phyloP scores from a whole-genome alignment of 2,113 vertebrate genomes.

The Erpornis zantholeuca region DNA sequence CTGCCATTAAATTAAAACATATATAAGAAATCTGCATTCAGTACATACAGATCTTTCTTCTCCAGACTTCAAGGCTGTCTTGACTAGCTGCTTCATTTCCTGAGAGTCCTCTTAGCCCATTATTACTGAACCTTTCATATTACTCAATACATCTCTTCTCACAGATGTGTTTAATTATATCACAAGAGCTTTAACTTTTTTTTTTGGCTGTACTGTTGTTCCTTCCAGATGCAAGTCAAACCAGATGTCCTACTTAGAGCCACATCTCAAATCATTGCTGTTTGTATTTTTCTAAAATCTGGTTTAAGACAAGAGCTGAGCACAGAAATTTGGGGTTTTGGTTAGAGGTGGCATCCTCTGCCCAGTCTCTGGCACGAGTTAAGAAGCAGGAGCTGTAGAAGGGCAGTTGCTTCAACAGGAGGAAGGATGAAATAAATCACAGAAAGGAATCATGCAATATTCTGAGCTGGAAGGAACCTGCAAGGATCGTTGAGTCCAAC shows the following conservation, averaged over 20 bases:
- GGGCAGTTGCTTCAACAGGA: neutral
- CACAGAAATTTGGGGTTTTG: neutral
- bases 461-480: neutral
- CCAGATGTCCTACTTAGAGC: neutral
- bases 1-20: neutral
- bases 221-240: neutral
- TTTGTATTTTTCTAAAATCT: neutral
- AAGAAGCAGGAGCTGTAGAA: neutral
- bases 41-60: neutral
- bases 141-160: neutral
- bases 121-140: neutral
- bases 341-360: neutral
- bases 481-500: neutral
- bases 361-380: neutral
- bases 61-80: neutral
- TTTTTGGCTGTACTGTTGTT: neutral
- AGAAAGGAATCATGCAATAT: neutral
- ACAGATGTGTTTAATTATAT: slow-evolving; percentile 7
- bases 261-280: neutral
- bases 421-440: neutral
- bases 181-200: neutral
- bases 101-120: neutral
- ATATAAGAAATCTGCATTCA: neutral
- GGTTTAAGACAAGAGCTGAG: neutral
- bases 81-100: slow-evolving; percentile 15